Conservation (phyloP, 2,888 invertebrate species). For the Mamestra brassicae region DNA sequence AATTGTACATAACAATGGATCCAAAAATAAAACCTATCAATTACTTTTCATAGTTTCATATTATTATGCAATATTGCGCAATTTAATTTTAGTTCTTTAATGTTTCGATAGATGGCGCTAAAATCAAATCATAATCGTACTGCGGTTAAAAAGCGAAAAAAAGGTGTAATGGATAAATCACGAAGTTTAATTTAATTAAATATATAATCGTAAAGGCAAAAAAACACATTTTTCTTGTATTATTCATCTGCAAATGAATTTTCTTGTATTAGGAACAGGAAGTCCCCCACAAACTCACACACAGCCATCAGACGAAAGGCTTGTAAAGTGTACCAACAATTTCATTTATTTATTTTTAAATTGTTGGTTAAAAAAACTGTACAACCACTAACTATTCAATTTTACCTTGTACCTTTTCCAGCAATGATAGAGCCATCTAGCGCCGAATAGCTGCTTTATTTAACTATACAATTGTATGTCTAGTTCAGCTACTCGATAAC, state of each 20-base stretch:
- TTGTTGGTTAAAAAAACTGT: too few species aligned
- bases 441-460: not conserved
- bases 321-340: not conserved
- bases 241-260: not conserved
- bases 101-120: slow-evolving; percentile 37
- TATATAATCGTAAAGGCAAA: not conserved
- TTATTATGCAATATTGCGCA: slow-evolving; percentile 32
- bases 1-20: not conserved
- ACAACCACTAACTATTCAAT: too few species aligned
- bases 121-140: too few species aligned
- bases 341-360: too few species aligned
- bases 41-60: slow-evolving; percentile 5
- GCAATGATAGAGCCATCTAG: slow-evolving; percentile 30
- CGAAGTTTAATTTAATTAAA: not conserved
- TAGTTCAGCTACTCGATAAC: slow-evolving; percentile 59
- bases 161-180: too few species aligned
- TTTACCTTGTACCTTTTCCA: too few species aligned
- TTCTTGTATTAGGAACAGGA: not conserved
- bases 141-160: not conserved
- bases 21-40: slow-evolving; percentile 6
- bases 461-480: rapidly evolving
- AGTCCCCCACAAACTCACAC: not conserved
- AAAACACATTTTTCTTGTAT: too few species aligned
- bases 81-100: slow-evolving; percentile 31
- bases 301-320: not conserved